These are phyloP conservation scores for Helobdella robusta DNA, from an alignment of 2,888 invertebrate genomes.

Conservation along the genomic window DNA sequence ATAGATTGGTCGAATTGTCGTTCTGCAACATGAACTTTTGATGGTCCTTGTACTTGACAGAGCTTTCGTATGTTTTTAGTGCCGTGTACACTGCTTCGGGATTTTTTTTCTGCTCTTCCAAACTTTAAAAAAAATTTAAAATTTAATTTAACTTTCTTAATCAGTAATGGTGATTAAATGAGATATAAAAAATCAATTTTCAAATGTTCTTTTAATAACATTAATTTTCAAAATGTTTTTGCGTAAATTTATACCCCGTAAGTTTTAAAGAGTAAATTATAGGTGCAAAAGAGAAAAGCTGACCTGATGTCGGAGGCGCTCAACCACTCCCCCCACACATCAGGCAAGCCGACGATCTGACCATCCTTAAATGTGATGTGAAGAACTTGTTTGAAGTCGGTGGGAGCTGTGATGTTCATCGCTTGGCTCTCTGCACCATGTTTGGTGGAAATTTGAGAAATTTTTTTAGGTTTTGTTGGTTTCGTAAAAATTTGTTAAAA, in stretches of 20 bases:
- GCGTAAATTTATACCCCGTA: too few relatives aligned
- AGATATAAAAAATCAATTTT: too few relatives aligned
- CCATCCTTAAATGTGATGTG: constrained; percentile 96
- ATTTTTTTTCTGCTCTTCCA: constrained; percentile 91
- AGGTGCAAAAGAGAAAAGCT: too few relatives aligned
- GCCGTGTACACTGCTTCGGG: constrained; percentile 98
- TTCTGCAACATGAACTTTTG: constrained; percentile 12
- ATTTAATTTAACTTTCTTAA: too few relatives aligned
- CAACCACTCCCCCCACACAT: constrained; percentile 52
- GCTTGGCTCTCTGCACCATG: too few relatives aligned
- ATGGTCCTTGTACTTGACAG: neutral
- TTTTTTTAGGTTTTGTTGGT: too few relatives aligned
- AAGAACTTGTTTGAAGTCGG: constrained; percentile 97
- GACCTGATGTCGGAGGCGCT: constrained; percentile 67
- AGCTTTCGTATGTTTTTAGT: constrained; percentile 53
- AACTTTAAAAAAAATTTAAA: constrained; percentile 29
- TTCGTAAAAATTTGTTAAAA: too few relatives aligned
- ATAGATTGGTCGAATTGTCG: neutral
- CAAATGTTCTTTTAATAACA: too few relatives aligned
- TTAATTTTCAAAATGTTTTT: too few relatives aligned
- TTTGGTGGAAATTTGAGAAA: too few relatives aligned
- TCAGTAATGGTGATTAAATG: too few relatives aligned
- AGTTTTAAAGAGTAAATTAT: too few relatives aligned
- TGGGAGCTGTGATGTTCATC: constrained; percentile 86
- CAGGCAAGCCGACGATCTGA: constrained; percentile 88